A percentile compares a stretch with the other conserved stretches of the same genome.
phyloP scores from a whole-genome alignment of 2,113 vertebrate genomes.

The Thermophis baileyi region DNA sequence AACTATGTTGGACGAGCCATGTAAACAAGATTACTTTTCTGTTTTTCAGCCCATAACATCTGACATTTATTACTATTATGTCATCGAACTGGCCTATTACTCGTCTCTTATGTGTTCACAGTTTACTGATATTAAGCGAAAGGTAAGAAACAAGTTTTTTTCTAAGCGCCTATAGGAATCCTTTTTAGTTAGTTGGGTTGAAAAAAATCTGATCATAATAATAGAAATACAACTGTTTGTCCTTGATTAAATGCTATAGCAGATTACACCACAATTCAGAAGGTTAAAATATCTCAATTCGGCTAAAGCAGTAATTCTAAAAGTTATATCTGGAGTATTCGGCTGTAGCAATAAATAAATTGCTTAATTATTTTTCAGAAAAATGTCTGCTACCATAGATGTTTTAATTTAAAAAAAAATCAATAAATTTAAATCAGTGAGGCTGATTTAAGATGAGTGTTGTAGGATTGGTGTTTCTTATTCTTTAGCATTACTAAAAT shows the following conservation, averaged over 20 bases:
- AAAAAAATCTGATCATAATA: constrained; percentile 15
- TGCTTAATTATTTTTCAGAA: neutral
- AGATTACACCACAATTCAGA: neutral
- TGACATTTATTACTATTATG: constrained; percentile 88
- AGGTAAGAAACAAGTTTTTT: constrained; percentile 77
- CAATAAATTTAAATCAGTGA: neutral
- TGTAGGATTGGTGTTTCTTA: neutral
- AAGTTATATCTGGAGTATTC: neutral
- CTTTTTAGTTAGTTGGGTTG: constrained; percentile 17
- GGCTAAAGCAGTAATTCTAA: no score
- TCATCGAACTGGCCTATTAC: constrained; percentile 91
- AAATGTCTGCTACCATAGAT: neutral
- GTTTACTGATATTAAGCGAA: constrained; percentile 96
- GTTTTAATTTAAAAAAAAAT: neutral
- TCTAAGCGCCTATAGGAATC: neutral
- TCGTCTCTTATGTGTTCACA: constrained; percentile 98
- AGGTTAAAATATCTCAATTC: neutral
- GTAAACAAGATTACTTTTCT: constrained; percentile 48
- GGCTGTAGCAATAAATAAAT: neutral
- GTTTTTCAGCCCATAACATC: constrained; percentile 81
- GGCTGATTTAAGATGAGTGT: neutral
- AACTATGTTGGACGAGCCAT: constrained; percentile 1
- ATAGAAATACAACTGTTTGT: constrained; percentile 15
- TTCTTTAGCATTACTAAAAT: neutral
- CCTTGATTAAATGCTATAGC: constrained; percentile 2